Percentiles rank a stretch among this genome's conserved stretches.
phyloP scores from a whole-genome alignment of 2,797 vertebrate genomes.

The Hemitrygon akajei region DNA sequence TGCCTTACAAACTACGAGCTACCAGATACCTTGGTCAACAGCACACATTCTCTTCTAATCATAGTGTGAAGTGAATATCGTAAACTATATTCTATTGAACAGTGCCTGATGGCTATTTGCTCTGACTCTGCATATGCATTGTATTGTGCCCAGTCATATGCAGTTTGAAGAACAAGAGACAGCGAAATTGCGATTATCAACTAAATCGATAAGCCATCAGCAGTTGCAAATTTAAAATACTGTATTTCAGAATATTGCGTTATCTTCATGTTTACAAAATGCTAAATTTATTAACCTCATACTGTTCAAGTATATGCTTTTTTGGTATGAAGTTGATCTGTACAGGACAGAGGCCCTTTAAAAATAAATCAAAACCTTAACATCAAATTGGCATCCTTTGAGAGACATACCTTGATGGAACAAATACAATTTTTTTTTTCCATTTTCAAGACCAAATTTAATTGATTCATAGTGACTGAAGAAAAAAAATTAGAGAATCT shows the following conservation, averaged over 20 bases:
- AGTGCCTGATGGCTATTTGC: neutral
- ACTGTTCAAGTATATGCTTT: too few species aligned
- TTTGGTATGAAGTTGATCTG: too few species aligned
- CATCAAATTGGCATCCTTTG: too few species aligned
- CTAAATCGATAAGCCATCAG: neutral
- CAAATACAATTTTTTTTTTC: too few species aligned
- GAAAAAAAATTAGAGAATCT: neutral
- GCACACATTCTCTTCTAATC: slow-evolving; percentile 39
- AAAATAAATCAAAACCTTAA: too few species aligned
- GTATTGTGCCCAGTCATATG: neutral
- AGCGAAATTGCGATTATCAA: too few species aligned
- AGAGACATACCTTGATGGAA: too few species aligned
- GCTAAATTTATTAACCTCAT: neutral
- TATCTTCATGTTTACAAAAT: neutral
- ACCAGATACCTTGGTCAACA: slow-evolving; percentile 42
- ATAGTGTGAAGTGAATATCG: neutral
- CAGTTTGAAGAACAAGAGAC: neutral
- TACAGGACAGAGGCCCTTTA: too few species aligned
- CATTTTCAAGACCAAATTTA: too few species aligned
- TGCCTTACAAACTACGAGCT: slow-evolving; percentile 48
- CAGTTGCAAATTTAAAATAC: neutral
- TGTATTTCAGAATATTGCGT: neutral
- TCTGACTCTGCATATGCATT: neutral
- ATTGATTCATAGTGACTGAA: neutral
- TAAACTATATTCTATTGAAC: slow-evolving; percentile 30